Evolutionary conservation across 2,888 invertebrate species (phyloP), one percentile per base, ranked within the genome.

Genomic region (Uropetala carovei): DNA sequence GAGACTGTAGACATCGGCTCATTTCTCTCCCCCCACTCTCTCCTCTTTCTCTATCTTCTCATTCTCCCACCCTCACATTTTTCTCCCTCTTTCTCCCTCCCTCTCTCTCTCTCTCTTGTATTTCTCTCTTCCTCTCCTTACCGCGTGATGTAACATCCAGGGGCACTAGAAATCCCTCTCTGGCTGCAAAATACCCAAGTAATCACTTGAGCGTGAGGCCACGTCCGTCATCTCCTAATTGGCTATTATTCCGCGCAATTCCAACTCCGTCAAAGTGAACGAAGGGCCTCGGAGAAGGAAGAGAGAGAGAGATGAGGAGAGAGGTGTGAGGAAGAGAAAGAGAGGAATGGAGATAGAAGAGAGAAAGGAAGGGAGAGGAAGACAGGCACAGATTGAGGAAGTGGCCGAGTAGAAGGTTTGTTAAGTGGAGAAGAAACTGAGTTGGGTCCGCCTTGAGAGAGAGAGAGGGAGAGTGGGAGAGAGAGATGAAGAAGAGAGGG

Each of bases 201-300:
- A 27, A 75, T 75, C 27, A 27, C 68, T 22, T 68, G 18, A 27
- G 13, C 22, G 75, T 27, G 75, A 75, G 27, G 27, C 68, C 22
- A 16, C 75, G 75, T 75, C 75, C 27, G 75, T 27, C n/a, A n/a
- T 9, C 75, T 27, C 75, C 75, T 75, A 75, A 75, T 75, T 75
- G 75, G 75, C 75, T 75, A 75, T 75, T 75, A 75, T 27, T 75
- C 22, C 27, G 22, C 27, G 27, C 9, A 75, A 75, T 27, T 11
- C 75, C 22, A 27, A 75, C 22, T 75, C 75, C 75, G 68, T 68
- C 68, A 22, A 22, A 22, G n/a, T 68, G 68, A 68, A 16, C 11
- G 64, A 64, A 64, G 18, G 68, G 68, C 27, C 22, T 8, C 11
- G 22, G 27, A 75, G 27, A n/a, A 8, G 43, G 68, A 68, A 68